A percentile compares a stretch with the other conserved stretches of the same genome.
phyloP scores from a whole-genome alignment of 2,797 vertebrate genomes.

The Emydoidea blandingii region DNA sequence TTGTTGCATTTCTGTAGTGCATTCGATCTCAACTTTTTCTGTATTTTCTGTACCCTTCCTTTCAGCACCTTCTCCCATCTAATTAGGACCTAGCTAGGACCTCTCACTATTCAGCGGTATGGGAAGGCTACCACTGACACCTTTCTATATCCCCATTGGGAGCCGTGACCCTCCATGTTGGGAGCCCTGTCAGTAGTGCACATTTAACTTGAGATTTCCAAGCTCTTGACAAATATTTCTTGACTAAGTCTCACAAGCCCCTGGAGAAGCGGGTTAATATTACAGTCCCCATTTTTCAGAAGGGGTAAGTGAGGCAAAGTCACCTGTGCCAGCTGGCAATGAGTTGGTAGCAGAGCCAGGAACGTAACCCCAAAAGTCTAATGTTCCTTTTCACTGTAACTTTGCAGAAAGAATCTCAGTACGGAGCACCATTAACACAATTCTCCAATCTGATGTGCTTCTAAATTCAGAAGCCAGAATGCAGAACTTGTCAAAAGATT shows the following conservation, averaged over 20 bases:
- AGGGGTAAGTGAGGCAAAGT: not conserved
- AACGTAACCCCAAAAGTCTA: not conserved
- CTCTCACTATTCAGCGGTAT: not conserved
- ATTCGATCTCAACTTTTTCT: not conserved
- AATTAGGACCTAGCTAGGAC: not conserved
- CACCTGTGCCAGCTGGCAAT: not conserved
- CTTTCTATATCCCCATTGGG: not conserved
- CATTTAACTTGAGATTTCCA: not conserved
- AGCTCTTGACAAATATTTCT: not conserved
- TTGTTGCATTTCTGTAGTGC: not conserved
- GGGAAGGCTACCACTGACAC: not conserved
- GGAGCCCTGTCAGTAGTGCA: not conserved
- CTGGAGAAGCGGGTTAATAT: not conserved
- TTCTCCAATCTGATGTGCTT: not conserved
- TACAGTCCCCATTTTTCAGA: not conserved
- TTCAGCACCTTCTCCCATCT: not conserved
- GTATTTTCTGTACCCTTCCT: not conserved
- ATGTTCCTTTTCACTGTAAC: not conserved
- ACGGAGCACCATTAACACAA: not conserved
- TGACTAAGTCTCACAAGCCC: not conserved
- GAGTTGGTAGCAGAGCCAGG: not conserved
- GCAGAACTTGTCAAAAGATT: not conserved
- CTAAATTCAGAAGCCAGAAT: fast-evolving
- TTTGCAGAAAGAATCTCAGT: not conserved
- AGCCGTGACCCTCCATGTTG: not conserved